Conservation (phyloP, 2,888 invertebrate genomes). For the Polyploca ridens region DNA sequence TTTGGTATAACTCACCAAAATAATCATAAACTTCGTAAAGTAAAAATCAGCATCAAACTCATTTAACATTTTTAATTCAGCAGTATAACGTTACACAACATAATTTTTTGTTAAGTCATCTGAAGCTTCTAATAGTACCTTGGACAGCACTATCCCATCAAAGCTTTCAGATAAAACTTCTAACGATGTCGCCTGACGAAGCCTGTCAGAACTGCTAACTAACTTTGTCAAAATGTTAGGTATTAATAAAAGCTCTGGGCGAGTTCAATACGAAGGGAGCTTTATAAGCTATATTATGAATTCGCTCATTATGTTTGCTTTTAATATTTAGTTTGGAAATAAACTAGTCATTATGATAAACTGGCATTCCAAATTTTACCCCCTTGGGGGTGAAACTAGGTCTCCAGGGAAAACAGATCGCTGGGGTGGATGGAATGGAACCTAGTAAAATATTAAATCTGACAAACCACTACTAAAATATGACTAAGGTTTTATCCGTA, state of each 20-base stretch:
- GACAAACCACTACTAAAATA: too few relatives aligned
- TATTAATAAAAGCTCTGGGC: background rate
- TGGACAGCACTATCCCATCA: background rate
- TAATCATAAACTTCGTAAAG: background rate
- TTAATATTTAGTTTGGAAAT: too few relatives aligned
- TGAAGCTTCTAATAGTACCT: background rate
- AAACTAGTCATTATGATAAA: too few relatives aligned
- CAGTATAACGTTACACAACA: background rate
- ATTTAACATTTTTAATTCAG: background rate
- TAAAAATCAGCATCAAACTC: background rate
- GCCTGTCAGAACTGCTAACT: constrained; percentile 1
- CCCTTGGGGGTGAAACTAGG: too few relatives aligned
- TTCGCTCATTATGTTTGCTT: background rate
- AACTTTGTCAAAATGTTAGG: background rate
- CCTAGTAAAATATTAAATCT: too few relatives aligned
- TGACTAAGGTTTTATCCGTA: too few relatives aligned
- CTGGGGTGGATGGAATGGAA: too few relatives aligned
- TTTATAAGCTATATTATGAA: background rate
- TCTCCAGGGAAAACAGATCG: too few relatives aligned
- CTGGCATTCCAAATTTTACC: too few relatives aligned
- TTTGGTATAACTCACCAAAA: background rate
- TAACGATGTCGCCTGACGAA: constrained; percentile 2
- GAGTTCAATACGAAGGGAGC: background rate
- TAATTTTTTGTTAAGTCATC: background rate
- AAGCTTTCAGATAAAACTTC: constrained; percentile 9